These are phyloP conservation scores for Emmelina monodactyla DNA, from an alignment of 2,888 invertebrate species.

Conservation along the genomic window DNA sequence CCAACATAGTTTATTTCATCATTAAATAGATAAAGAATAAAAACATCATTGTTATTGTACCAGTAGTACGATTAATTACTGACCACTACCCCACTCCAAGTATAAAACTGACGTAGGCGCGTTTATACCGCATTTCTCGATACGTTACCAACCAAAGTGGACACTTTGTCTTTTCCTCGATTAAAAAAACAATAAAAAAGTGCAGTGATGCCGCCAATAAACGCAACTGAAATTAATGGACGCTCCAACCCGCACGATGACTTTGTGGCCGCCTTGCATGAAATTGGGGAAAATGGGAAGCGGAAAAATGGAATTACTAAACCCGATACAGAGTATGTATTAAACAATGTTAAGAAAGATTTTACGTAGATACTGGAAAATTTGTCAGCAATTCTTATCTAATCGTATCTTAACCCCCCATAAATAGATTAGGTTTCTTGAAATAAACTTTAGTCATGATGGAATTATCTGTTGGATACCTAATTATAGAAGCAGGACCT, in stretches of 20 bases:
- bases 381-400: too few species aligned
- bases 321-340: too few species aligned
- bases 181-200: slow-evolving; percentile 20
- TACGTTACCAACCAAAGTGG: slow-evolving; percentile 36
- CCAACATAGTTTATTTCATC: too few species aligned
- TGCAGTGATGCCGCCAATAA: slow-evolving; percentile 54
- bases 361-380: too few species aligned
- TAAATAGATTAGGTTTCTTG: too few species aligned
- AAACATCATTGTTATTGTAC: background rate
- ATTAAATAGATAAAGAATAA: background rate
- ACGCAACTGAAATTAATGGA: slow-evolving; percentile 37
- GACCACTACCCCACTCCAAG: slow-evolving; percentile 22
- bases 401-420: too few species aligned
- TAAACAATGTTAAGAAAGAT: too few species aligned
- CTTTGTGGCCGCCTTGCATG: slow-evolving; percentile 42
- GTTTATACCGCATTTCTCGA: slow-evolving; percentile 36
- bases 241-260: slow-evolving; percentile 31
- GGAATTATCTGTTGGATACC: too few species aligned
- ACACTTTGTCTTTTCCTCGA: slow-evolving; percentile 21
- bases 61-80: slow-evolving; percentile 8
- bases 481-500: too few species aligned
- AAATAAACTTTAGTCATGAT: too few species aligned
- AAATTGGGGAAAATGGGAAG: slow-evolving; percentile 44
- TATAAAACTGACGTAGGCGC: slow-evolving; percentile 38
- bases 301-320: slow-evolving; percentile 16